These are phyloP conservation scores for Hippopotamus amphibius DNA, from an alignment of 2,113 vertebrate species.

Conservation along the genomic window DNA sequence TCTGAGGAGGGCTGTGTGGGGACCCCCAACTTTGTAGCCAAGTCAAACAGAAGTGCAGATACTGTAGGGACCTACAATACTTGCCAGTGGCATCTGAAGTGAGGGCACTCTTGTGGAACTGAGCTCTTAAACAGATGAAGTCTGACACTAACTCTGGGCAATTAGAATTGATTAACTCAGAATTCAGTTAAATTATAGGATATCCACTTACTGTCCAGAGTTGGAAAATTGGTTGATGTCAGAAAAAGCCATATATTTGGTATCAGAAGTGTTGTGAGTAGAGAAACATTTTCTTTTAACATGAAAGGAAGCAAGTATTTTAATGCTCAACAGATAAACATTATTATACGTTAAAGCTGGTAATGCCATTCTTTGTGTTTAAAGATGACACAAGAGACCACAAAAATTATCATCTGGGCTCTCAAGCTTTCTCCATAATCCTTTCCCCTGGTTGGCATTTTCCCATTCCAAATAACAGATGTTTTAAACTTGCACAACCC, in stretches of 20 bases:
- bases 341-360: background rate
- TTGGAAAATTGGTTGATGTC: background rate
- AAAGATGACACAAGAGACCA: background rate
- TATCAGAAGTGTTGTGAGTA: background rate
- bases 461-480: slow-evolving; percentile 4
- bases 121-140: background rate
- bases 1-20: background rate
- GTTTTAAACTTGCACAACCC: background rate
- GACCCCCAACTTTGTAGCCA: background rate
- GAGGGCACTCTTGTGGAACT: background rate
- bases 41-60: background rate
- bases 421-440: background rate
- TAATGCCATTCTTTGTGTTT: slow-evolving; percentile 16
- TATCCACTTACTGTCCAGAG: background rate
- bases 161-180: background rate
- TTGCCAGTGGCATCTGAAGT: background rate
- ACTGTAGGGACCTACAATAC: background rate
- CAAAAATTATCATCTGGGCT: background rate
- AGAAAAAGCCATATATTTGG: background rate
- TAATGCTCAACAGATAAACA: slow-evolving; percentile 27
- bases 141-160: background rate
- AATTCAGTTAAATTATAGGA: background rate
- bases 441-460: background rate
- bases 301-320: slow-evolving; percentile 32
- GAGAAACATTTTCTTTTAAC: background rate